Evolutionary conservation across 1,140 invertebrate species (phyloP).

Genomic region (Eupeodes corollae): DNA sequence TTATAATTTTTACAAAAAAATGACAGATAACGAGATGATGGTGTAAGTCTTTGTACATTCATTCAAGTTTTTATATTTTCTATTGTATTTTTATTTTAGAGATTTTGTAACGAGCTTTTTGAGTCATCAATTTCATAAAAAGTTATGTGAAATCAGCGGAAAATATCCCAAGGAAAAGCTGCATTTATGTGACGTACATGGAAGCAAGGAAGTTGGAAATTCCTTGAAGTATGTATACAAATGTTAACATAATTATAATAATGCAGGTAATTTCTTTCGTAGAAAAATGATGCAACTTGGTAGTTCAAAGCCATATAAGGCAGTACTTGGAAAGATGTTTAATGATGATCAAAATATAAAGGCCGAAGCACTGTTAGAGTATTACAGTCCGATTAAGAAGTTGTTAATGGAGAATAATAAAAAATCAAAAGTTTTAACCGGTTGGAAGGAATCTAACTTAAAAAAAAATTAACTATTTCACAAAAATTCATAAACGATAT

Average conservation of each 20-base stretch:
- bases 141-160: constrained; percentile 46
- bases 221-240: constrained; percentile 23
- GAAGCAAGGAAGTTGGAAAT: constrained; percentile 37
- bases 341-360: constrained; percentile 31
- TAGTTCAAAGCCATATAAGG: constrained; percentile 45
- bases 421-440: too few relatives aligned
- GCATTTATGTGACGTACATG: constrained; percentile 49
- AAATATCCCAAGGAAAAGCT: constrained; percentile 35
- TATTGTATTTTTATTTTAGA: constrained; percentile 6
- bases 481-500: too few relatives aligned
- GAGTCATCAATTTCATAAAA: constrained; percentile 43
- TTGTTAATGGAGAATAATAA: too few relatives aligned
- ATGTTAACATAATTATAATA: not conserved
- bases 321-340: constrained; percentile 41
- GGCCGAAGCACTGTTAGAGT: too few relatives aligned
- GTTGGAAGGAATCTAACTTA: too few relatives aligned
- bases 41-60: not conserved
- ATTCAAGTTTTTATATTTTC: not conserved
- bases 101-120: constrained; percentile 31
- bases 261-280: not conserved
- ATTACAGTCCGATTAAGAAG: too few relatives aligned
- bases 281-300: constrained; percentile 45
- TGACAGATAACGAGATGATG: constrained; percentile 26
- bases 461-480: too few relatives aligned
- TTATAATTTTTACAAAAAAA: constrained; percentile 31